Conservation (phyloP, 1,140 invertebrate genomes). For the Drosophila erecta region DNA sequence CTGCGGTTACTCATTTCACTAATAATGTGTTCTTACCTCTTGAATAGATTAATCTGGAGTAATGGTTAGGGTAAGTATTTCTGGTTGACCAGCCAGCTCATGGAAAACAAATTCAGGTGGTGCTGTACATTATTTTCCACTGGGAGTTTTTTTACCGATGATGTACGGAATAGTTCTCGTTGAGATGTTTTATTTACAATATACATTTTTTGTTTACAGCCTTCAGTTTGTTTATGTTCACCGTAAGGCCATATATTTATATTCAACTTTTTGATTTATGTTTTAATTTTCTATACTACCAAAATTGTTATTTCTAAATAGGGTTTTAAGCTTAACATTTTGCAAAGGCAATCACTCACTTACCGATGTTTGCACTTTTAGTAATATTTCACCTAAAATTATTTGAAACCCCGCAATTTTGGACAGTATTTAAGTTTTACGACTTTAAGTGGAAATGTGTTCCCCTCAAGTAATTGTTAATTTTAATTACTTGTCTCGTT, state of each 20-base stretch:
- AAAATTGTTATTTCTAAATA: not conserved
- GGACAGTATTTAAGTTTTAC: slow-evolving; percentile 4
- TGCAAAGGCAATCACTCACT: not conserved
- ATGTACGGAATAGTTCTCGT: slow-evolving; percentile 3
- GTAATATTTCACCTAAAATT: slow-evolving; percentile 3
- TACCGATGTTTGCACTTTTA: not conserved
- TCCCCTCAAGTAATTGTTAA: slow-evolving; percentile 10
- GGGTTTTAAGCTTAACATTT: not conserved
- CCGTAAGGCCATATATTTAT: not conserved
- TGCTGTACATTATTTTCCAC: not conserved
- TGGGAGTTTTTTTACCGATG: slow-evolving; percentile 7
- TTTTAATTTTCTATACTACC: not conserved
- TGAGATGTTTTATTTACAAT: not conserved
- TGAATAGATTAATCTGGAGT: slow-evolving; percentile 1
- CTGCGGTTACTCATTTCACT: not conserved
- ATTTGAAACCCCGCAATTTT: not conserved
- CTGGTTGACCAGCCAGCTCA: not conserved
- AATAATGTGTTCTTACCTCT: not conserved
- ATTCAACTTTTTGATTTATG: not conserved
- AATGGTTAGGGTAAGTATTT: no score
- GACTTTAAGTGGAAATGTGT: slow-evolving; percentile 10
- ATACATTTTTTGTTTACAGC: not conserved
- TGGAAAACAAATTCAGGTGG: not conserved
- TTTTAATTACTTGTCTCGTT: not conserved
- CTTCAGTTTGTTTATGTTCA: no score